Evolutionary conservation across 92 coral and sea anemone species (phyloP).

Genomic region (Chrysogorgia sp.): DNA sequence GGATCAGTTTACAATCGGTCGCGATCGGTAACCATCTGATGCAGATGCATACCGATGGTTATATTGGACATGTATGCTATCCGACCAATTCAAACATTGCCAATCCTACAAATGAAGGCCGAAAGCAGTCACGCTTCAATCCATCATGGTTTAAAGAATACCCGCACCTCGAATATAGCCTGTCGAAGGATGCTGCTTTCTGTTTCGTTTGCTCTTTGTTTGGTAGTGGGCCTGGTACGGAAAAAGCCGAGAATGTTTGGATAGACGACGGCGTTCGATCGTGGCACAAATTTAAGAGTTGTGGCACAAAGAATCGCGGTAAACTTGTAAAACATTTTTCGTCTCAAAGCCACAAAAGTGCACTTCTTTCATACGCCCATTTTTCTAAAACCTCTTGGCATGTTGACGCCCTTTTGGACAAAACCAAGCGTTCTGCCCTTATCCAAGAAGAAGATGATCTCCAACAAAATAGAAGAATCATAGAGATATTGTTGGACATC

Average conservation of each 20-base stretch:
- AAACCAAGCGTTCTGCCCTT: neutral
- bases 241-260: constrained; percentile 18
- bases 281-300: constrained; percentile 25
- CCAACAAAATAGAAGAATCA: neutral
- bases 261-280: constrained; percentile 1
- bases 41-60: no score
- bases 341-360: no score
- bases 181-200: constrained; percentile 22
- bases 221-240: constrained; percentile 14
- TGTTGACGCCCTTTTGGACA: neutral
- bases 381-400: neutral
- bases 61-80: no score
- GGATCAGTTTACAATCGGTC: no score
- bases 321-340: no score
- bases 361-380: constrained; percentile 3
- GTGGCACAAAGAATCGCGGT: constrained; percentile 3
- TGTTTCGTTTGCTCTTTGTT: constrained; percentile 17
- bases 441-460: neutral
- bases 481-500: neutral
- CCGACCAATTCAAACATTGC: no score
- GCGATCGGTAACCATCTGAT: no score
- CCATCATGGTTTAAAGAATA: no score
- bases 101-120: no score
- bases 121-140: no score
- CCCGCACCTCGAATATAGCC: no score